Percentiles rank a stretch among this genome's conserved stretches.
Conservation (phyloP, 2,888 invertebrate genomes). For the Harpagoxenus sublaevis region DNA sequence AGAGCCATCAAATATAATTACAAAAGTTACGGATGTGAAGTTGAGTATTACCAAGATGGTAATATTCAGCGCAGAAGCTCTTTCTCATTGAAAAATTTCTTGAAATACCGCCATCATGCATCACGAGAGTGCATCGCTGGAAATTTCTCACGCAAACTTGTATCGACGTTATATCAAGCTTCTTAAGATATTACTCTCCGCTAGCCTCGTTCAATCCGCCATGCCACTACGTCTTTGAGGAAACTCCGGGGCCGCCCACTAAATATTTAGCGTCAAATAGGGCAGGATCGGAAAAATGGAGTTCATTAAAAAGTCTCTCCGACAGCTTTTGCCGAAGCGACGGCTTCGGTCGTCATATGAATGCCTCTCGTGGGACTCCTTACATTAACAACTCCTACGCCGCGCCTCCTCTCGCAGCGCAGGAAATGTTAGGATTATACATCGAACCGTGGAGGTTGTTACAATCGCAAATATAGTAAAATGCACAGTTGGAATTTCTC, state of each 20-base stretch:
- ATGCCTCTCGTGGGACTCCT: constrained; percentile 48
- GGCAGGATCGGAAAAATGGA: constrained; percentile 41
- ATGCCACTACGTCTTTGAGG: constrained; percentile 14
- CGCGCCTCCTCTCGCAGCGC: constrained; percentile 7
- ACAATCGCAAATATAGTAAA: constrained; percentile 42
- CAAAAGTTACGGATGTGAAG: neutral
- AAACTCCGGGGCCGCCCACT: constrained; percentile 17
- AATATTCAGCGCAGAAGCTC: constrained; percentile 6
- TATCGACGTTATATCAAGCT: constrained; percentile 44
- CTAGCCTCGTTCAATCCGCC: neutral
- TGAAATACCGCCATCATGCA: neutral
- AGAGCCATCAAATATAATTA: neutral
- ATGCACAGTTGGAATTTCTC: constrained; percentile 41
- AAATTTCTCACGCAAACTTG: constrained; percentile 36
- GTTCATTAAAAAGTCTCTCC: constrained; percentile 53
- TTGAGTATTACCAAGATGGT: neutral
- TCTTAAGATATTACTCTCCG: constrained; percentile 43
- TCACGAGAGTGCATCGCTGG: constrained; percentile 15
- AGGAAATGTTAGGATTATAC: constrained; percentile 51
- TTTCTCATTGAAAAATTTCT: constrained; percentile 7
- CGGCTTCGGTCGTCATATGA: constrained; percentile 40
- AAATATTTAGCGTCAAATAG: constrained; percentile 49
- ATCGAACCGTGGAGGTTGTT: constrained; percentile 40
- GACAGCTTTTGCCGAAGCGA: constrained; percentile 8
- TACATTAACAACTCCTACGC: constrained; percentile 55